phyloP scores from a whole-genome alignment of 2,797 vertebrate genomes.

The Pogonophryne albipinna region DNA sequence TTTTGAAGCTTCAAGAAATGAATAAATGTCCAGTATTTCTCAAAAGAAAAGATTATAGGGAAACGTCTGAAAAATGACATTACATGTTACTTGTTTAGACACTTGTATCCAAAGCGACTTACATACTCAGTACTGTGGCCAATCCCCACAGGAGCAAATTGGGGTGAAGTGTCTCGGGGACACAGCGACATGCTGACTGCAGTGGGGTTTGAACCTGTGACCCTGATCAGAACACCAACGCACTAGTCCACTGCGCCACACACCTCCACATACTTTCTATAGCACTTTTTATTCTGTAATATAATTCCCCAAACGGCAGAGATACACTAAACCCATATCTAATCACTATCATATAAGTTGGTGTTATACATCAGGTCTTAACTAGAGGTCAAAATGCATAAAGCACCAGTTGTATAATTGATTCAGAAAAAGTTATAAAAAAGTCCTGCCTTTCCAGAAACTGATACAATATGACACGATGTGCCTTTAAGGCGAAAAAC shows the following conservation, averaged over 20 bases:
- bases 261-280: neutral
- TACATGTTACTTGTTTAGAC: too few species aligned
- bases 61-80: neutral
- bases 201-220: too few species aligned
- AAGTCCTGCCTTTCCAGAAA: neutral
- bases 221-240: too few species aligned
- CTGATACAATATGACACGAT: conserved; percentile 48
- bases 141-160: too few species aligned
- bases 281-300: neutral
- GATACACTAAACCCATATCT: neutral
- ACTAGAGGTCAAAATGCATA: conserved; percentile 32
- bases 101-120: too few species aligned
- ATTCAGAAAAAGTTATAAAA: conserved; percentile 20
- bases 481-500: conserved; percentile 33
- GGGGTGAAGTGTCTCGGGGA: too few species aligned
- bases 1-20: neutral
- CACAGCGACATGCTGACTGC: too few species aligned
- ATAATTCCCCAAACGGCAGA: neutral
- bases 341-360: neutral
- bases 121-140: too few species aligned
- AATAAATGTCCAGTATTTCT: neutral
- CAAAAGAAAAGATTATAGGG: neutral
- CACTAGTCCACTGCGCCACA: too few species aligned
- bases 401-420: conserved; percentile 27
- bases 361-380: neutral